phyloP scores from a whole-genome alignment of 1,140 invertebrate genomes.

The Lamellibrachia luymesi region DNA sequence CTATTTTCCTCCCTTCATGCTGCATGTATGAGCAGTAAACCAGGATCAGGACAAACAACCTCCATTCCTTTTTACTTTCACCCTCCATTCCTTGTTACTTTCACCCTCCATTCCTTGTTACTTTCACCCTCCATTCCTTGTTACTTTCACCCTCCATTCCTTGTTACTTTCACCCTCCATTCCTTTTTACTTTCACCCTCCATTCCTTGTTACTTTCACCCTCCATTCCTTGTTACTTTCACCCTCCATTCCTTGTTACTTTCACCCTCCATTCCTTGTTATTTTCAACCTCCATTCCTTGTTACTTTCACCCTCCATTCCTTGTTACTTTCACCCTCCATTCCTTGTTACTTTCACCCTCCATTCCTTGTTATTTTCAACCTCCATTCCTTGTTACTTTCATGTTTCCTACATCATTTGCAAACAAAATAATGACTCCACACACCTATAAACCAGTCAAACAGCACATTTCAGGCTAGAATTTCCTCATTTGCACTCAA shows the following conservation, averaged over 20 bases:
- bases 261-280: neutral
- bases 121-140: neutral
- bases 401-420: neutral
- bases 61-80: neutral
- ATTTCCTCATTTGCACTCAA: neutral
- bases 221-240: neutral
- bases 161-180: too few species aligned
- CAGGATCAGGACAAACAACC: neutral
- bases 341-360: too few species aligned
- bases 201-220: too few species aligned
- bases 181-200: neutral
- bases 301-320: neutral
- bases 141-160: neutral
- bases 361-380: neutral
- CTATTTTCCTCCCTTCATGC: neutral
- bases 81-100: neutral
- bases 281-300: neutral
- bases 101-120: neutral
- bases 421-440: neutral
- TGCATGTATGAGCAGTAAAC: neutral
- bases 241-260: neutral
- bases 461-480: neutral
- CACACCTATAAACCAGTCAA: neutral
- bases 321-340: neutral
- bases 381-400: neutral